Base-by-base conservation (phyloP, 1,140 invertebrate genomes). In the Neodiprion pinetum region DNA sequence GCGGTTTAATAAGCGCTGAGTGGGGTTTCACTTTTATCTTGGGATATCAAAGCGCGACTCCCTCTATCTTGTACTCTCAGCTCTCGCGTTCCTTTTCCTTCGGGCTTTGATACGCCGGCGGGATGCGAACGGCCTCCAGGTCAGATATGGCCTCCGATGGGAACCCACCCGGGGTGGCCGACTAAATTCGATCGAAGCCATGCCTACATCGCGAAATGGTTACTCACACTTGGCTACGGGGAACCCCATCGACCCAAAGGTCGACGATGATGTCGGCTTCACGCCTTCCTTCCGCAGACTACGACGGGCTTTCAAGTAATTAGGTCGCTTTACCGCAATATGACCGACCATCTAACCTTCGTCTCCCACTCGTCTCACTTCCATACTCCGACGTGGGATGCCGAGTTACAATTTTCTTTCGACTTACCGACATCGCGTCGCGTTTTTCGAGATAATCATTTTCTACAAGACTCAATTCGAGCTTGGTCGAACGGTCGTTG, bases 31-130 rank as follows among this genome's bases (percentile, higher is more conserved):
- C 53, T 61, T 61, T 61, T 61, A 61, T 61, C 53, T 61, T 17
- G 53, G 53, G 53, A 61, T 61, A 61, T 61, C 53, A 61, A 61
- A 61, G 53, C n/a, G 53, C 53, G n/a, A 12, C 53, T 61, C 53
- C 28, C 28, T 40, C 28, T 40, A 40, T 40, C 28, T 40, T 40
- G 1, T 40, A 40, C 28, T 40, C 5, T 17, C 17, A 2, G 28
- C 5, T 40, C 28, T 40, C 5, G 28, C 28, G 28, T 40, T 40
- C 28, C 28, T 40, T 5, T 40, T 40, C 28, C 28, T 40, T 61
- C 53, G 53, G 53, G 11, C 53, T 61, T 61, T 61, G 53, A 61
- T 14, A 61, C 9, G 8, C 8, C n/a, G 28, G 2, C 53, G 8
- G 11, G 11, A 12, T 61, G 11, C 53, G n/a, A 61, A 61, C 5